Evolutionary conservation across 2,113 vertebrate species (phyloP).

Genomic region (Xiphophorus hellerii): DNA sequence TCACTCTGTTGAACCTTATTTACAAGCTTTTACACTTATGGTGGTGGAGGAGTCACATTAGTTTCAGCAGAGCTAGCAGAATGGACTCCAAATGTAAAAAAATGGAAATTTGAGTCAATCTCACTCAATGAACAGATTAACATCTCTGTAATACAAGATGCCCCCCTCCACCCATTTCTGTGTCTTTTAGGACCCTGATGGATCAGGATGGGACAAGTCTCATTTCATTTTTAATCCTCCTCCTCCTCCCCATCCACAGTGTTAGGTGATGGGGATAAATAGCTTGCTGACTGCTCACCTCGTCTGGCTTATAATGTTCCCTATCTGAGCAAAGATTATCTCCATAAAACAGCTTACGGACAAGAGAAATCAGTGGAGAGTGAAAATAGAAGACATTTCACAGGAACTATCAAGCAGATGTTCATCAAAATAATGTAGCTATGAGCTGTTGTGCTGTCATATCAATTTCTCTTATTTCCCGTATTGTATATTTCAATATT

Average conservation of each 20-base stretch:
- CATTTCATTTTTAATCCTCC: conserved; percentile 73
- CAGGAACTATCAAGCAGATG: background rate
- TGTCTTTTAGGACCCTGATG: conserved; percentile 64
- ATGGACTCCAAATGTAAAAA: conserved; percentile 67
- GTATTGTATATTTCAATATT: conserved; percentile 5
- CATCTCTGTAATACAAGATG: conserved; percentile 54
- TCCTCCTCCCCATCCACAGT: background rate
- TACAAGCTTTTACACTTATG: conserved; percentile 66
- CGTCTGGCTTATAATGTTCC: conserved; percentile 10
- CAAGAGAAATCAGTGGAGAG: conserved; percentile 25
- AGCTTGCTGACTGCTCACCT: conserved; percentile 39
- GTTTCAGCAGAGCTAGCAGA: conserved; percentile 62
- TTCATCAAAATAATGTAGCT: background rate
- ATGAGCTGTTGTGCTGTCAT: background rate
- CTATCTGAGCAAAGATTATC: conserved; percentile 51
- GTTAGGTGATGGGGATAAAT: conserved; percentile 63
- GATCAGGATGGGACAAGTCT: conserved; percentile 63
- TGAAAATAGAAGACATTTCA: background rate
- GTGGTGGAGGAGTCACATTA: conserved; percentile 54
- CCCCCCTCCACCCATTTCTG: conserved; percentile 1
- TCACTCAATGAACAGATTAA: conserved; percentile 45
- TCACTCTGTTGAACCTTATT: conserved; percentile 71
- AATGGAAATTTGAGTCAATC: conserved; percentile 63
- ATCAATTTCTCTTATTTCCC: too few relatives aligned
- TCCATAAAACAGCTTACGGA: conserved; percentile 52